phyloP scores from a whole-genome alignment of 2,888 invertebrate species.

The Hoplodrina ambigua region DNA sequence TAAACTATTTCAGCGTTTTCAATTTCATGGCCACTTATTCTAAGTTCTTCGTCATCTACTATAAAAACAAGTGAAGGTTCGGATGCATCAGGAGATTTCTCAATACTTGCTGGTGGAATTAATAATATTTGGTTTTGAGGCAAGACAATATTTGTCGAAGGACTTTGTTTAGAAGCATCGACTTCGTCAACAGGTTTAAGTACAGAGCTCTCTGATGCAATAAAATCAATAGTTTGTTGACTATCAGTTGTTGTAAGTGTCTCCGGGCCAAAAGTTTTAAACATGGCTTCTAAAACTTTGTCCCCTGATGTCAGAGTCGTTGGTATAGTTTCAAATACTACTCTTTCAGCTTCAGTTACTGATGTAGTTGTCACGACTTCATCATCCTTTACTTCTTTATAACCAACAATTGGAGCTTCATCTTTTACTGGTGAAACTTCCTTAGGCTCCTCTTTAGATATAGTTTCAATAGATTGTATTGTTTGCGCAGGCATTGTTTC shows the following conservation, averaged over 20 bases:
- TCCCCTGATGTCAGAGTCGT: not conserved
- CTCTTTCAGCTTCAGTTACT: not conserved
- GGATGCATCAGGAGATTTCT: not conserved
- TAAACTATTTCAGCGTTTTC: conserved; percentile 70
- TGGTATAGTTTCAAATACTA: not conserved
- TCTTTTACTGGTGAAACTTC: conserved; percentile 1
- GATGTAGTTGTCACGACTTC: conserved; percentile 9
- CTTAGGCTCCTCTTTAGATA: conserved; percentile 7
- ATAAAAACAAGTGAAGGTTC: conserved; percentile 16
- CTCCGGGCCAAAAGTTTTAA: conserved; percentile 15
- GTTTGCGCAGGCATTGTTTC: not conserved
- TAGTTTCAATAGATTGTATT: conserved; percentile 13
- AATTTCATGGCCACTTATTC: conserved; percentile 66
- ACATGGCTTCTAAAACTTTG: conserved; percentile 18
- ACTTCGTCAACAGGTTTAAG: conserved; percentile 21
- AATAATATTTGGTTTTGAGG: not conserved
- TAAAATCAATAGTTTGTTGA: conserved; percentile 36
- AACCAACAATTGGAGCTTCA: conserved; percentile 1
- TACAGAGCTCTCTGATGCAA: conserved; percentile 21
- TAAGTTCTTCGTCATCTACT: conserved; percentile 57
- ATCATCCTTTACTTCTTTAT: conserved; percentile 35
- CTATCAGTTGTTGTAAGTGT: conserved; percentile 12
- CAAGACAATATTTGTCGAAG: not conserved
- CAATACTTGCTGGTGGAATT: conserved; percentile 5
- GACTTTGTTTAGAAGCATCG: conserved; percentile 14